Conservation (phyloP, 2,797 vertebrate species). For the Sebastes jordani region DNA sequence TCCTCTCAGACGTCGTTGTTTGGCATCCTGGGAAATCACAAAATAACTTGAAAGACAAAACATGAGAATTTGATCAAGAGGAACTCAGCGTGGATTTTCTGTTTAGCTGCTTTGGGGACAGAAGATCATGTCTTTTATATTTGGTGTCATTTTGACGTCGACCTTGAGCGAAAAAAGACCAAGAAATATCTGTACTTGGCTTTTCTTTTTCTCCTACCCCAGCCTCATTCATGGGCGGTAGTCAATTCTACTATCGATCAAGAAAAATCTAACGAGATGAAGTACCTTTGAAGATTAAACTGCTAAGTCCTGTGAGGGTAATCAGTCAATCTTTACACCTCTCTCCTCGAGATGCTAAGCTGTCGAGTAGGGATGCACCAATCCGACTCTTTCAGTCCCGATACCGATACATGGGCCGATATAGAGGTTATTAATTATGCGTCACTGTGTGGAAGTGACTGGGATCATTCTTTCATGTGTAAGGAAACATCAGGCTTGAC, state of each 20-base stretch:
- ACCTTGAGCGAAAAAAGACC: background rate
- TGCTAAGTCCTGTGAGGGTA: background rate
- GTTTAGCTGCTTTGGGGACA: background rate
- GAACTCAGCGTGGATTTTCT: background rate
- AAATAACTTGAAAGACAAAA: background rate
- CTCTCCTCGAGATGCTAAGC: background rate
- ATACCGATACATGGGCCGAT: no score
- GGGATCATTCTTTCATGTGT: no score
- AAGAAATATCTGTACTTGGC: background rate
- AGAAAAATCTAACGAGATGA: background rate
- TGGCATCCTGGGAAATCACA: conserved; percentile 5
- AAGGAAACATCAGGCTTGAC: no score
- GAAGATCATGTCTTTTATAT: background rate
- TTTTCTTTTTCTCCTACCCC: background rate
- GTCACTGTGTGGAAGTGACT: no score
- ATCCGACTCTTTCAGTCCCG: no score
- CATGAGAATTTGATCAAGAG: background rate
- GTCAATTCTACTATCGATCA: conserved; percentile 7
- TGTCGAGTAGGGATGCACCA: background rate
- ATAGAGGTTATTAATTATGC: no score
- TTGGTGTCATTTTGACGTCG: background rate
- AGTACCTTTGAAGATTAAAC: conserved; percentile 10
- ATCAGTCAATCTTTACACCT: conserved; percentile 25
- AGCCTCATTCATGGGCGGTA: background rate
- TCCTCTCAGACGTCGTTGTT: background rate